Evolutionary conservation across 2,113 vertebrate species (phyloP).

Genomic region (Agelaius phoeniceus): DNA sequence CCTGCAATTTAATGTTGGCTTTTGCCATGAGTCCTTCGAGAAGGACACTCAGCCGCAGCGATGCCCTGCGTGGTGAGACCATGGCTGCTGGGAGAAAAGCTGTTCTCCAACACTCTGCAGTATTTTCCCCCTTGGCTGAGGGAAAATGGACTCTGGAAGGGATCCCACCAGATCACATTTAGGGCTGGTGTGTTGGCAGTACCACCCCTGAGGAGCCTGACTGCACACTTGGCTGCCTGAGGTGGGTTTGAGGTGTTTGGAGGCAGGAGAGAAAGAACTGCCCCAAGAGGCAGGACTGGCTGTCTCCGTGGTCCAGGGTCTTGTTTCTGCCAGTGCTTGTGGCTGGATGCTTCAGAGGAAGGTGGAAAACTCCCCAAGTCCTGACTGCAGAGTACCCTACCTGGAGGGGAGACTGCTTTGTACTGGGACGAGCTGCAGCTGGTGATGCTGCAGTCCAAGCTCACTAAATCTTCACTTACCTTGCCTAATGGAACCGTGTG

Average conservation of each 20-base stretch:
- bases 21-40: not conserved
- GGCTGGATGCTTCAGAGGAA: constrained; percentile 68
- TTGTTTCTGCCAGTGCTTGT: constrained; percentile 49
- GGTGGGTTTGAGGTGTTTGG: not conserved
- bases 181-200: not conserved
- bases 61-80: fast-evolving
- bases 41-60: not conserved
- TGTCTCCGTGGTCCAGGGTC: not conserved
- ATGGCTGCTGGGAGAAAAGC: not conserved
- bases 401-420: not conserved
- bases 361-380: constrained; percentile 12
- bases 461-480: not conserved
- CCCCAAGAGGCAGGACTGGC: fast-evolving
- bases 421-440: not conserved
- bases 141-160: not conserved
- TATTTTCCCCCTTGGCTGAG: not conserved
- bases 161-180: not conserved
- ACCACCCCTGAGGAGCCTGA: not conserved
- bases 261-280: not conserved
- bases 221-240: fast-evolving
- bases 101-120: not conserved
- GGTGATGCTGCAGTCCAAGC: not conserved
- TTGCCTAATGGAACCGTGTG: not conserved
- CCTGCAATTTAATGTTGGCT: not conserved
- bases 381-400: not conserved